Base-by-base conservation (phyloP, 2,888 invertebrate species). In the Tribolium freemani region DNA sequence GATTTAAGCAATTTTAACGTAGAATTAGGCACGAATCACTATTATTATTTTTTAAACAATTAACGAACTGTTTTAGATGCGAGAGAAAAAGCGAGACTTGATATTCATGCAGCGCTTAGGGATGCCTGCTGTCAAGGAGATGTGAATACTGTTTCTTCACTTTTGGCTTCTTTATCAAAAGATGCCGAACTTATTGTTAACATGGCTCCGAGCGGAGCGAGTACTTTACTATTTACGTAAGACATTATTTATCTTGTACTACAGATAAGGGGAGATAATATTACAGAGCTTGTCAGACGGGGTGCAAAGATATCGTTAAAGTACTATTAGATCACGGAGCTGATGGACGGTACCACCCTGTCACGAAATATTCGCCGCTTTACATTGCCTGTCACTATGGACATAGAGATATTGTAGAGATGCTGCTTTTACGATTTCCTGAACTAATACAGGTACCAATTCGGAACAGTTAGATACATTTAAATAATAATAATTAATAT, bases 381-480 rank as follows among this genome's bases (percentile, higher is more conserved):
- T 97, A 98, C 86, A 94, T 96, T 66, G 95, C 97, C 2, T 93
- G 94, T 74, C 95, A 95, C 82, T 94, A 94, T 83, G 97, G 97
- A 0, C 93, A 95, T 83, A 87, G 88, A 75, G 93, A 93, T 53
- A 93, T 96, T 71, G 93, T 93, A 0, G 91, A 92, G 78, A 84
- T 94, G 75, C 87, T 97, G 78, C 87, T 97, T 9, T 88, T 92
- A 83, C 91, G 92, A 80, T 97, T 96, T 86, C 96, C 97, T 0
- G 93, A 94, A 79, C 91, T 97, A 77, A 92, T 94, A 9, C 93
- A 93, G 88, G 92, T 91, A 77, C 16, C 16, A 16, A 16, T 16
- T 16, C 16, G 16, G 16, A 2, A 16, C 16, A n/a, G n/a, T n/a
- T n/a, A n/a, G n/a, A n/a, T n/a, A n/a, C n/a, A n/a, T n/a, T n/a